Evolutionary conservation across 2,113 vertebrate genomes (phyloP).

Genomic region (Engraulis encrasicolus): DNA sequence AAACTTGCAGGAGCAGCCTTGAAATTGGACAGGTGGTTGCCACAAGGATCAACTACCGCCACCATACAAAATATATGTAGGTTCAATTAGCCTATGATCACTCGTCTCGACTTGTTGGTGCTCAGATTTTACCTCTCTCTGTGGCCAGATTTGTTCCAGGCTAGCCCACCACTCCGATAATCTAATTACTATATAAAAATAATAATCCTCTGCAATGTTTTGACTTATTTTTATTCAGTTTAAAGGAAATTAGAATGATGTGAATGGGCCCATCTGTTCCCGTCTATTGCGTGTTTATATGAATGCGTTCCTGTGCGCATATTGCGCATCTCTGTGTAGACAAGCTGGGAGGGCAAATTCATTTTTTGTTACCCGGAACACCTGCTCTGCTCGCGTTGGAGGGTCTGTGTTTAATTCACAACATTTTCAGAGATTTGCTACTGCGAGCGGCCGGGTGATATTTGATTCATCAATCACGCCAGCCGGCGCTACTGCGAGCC

Average conservation of each 20-base stretch:
- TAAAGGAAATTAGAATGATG: slow-evolving; percentile 73
- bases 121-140: background rate
- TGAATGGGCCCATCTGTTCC: slow-evolving; percentile 79
- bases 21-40: slow-evolving; percentile 72
- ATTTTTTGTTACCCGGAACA: slow-evolving; percentile 50
- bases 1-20: slow-evolving; percentile 63
- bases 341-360: slow-evolving; percentile 27
- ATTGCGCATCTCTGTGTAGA: slow-evolving; percentile 24
- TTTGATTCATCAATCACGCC: slow-evolving; percentile 50
- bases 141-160: background rate
- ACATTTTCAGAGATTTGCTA: slow-evolving; percentile 48
- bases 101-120: background rate
- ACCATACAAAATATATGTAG: background rate
- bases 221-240: slow-evolving; percentile 64
- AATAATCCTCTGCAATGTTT: slow-evolving; percentile 17
- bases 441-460: slow-evolving; percentile 45
- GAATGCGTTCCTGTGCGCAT: background rate
- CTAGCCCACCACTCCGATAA: background rate
- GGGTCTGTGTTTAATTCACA: slow-evolving; percentile 46
- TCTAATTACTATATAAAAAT: background rate
- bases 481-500: slow-evolving; percentile 11
- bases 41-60: background rate
- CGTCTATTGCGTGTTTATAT: slow-evolving; percentile 57
- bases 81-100: no score
- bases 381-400: slow-evolving; percentile 48